Percentiles rank a stretch among this genome's conserved stretches.
phyloP scores from a whole-genome alignment of 2,113 vertebrate species.

The Pogona vitticeps region DNA sequence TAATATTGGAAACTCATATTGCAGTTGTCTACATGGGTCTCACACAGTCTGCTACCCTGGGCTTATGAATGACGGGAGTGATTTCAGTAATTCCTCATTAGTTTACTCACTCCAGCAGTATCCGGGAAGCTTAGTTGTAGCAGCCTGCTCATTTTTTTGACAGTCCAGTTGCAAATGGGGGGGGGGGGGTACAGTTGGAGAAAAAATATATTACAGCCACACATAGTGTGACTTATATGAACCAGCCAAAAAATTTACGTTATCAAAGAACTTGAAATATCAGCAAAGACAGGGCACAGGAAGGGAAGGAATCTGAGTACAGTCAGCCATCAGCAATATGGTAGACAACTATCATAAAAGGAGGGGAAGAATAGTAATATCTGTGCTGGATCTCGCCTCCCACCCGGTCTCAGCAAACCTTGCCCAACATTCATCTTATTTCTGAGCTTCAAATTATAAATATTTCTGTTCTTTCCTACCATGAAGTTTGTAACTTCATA shows the following conservation, averaged over 20 bases:
- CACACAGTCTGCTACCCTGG: too few relatives aligned
- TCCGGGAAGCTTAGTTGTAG: not conserved
- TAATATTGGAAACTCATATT: too few relatives aligned
- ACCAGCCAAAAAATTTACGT: not conserved
- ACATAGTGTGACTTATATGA: not conserved
- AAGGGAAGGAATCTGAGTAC: not conserved
- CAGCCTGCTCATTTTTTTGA: too few relatives aligned
- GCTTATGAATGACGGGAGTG: too few relatives aligned
- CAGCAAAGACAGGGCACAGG: not conserved
- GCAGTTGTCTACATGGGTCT: too few relatives aligned
- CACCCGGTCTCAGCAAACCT: not conserved
- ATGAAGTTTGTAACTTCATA: not conserved
- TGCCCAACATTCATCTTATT: too few relatives aligned
- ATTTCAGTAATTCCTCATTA: not conserved
- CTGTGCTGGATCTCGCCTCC: not conserved
- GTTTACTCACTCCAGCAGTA: not conserved
- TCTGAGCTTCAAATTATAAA: not conserved
- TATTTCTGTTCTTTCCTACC: not conserved
- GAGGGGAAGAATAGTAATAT: not conserved
- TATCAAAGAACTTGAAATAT: too few relatives aligned
- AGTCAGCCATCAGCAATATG: not conserved
- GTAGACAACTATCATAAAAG: not conserved
- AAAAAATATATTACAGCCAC: not conserved
- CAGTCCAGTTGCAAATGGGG: too few relatives aligned
- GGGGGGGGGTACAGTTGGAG: not conserved